Percentiles rank a stretch among this genome's conserved stretches.
phyloP scores from a whole-genome alignment of 2,888 invertebrate species.

The Drosophila subsilvestris region DNA sequence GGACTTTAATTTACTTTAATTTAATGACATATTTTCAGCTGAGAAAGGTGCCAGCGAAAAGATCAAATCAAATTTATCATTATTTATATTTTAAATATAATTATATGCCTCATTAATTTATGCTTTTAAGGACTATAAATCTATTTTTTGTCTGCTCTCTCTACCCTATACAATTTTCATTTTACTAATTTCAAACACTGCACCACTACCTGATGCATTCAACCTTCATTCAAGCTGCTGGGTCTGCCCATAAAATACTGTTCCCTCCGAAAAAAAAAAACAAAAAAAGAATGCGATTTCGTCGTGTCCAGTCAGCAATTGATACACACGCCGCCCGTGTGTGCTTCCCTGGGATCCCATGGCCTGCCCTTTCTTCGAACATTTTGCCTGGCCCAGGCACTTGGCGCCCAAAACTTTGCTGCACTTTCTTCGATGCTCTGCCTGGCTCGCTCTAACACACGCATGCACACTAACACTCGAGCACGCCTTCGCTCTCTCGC shows the following conservation, averaged over 20 bases:
- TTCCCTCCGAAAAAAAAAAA: not conserved
- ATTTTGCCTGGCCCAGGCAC: conserved; percentile 56
- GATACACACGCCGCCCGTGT: conserved; percentile 18
- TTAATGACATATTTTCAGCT: too few species aligned
- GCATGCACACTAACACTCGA: conserved; percentile 3
- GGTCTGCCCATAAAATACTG: not conserved
- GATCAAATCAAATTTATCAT: too few species aligned
- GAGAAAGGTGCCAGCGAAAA: too few species aligned
- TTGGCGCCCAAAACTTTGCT: conserved; percentile 60
- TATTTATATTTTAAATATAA: too few species aligned
- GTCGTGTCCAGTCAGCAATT: conserved; percentile 47
- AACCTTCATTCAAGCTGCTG: too few species aligned
- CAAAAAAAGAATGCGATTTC: conserved; percentile 39
- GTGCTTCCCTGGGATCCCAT: conserved; percentile 7
- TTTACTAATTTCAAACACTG: too few species aligned
- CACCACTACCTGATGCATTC: too few species aligned
- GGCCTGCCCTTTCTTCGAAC: conserved; percentile 24
- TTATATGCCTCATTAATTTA: too few species aligned
- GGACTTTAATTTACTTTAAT: too few species aligned
- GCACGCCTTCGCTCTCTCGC: conserved; percentile 43
- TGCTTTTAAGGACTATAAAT: too few species aligned
- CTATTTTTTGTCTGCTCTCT: too few species aligned
- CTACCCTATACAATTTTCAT: too few species aligned
- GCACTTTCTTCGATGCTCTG: conserved; percentile 70
- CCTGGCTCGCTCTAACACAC: conserved; percentile 30